Base-by-base conservation (phyloP, 2,797 vertebrate species). In the Pelobates cultripes region DNA sequence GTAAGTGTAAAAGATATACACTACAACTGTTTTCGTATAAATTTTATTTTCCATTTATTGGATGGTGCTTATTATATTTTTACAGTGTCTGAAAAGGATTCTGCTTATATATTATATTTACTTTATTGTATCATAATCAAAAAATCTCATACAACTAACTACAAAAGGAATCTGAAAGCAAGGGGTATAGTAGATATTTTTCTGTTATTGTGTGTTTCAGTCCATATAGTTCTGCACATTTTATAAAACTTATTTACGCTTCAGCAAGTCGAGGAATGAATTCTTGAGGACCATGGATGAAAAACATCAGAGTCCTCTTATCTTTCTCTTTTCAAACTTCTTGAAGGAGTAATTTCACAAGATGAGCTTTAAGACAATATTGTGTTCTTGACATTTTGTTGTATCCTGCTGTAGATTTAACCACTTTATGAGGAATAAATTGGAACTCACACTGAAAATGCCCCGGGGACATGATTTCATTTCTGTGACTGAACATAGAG, bases 371-470 rank as follows among this genome's bases (percentile, higher is more conserved):
- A 84, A 84, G 82, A 84, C 82, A 84, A 84, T 84, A 84, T 84
- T 84, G 82, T 84, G 82, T 84, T 84, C 82, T 84, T 84, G 82
- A 84, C 82, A 84, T 84, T 84, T 84, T 84, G 77, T 75, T 84
- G 82, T 79, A 79, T 79, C 77, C 82, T 76, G 74, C 72, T 84
- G 77, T 84, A 84, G 82, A 84, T 84, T 79, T 84, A 84, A 84
- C 82, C 82, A 84, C 82, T 84, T 84, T 84, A 79, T 84, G 82
- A 84, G 82, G 82, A 84, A 84, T 84, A 84, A 84, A 84, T 84
- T 79, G 82, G 82, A 84, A 79, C 77, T 84, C 78, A 73, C 70
- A 61, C 72, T 79, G 82, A 84, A 79, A 84, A 79, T 84, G 77
- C 82, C 82, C 77, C 55, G 12, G 82, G 77, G 82, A 84, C 57